These are phyloP conservation scores for Hexactinellida sp. DNA, from an alignment of 37 sponge, comb jelly and placozoan species.

Conservation along the genomic window DNA sequence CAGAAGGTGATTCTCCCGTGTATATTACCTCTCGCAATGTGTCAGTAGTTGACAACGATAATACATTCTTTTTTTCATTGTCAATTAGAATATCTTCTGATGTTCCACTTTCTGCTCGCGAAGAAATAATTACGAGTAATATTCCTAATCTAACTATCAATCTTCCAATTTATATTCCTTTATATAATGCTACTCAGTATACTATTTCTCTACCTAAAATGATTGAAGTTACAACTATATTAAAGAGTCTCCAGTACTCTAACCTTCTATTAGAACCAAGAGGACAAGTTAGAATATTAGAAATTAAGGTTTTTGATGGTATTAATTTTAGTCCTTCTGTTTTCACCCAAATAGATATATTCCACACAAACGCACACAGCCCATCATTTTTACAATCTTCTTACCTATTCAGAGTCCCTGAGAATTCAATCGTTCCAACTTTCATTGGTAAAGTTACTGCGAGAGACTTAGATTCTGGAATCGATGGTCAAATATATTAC, in stretches of 20 bases:
- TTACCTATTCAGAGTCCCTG: neutral
- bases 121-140: neutral
- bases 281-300: neutral
- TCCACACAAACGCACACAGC: neutral
- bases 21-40: constrained; percentile 45
- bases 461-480: constrained; percentile 3
- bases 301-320: neutral
- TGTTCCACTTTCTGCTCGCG: neutral
- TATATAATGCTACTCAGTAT: neutral
- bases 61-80: neutral
- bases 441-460: constrained; percentile 12
- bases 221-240: neutral
- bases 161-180: neutral
- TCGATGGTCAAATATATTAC: neutral
- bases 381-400: neutral
- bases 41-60: constrained; percentile 42
- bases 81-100: neutral
- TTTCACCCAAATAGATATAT: neutral
- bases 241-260: neutral
- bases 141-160: neutral
- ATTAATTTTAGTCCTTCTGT: neutral
- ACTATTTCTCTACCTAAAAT: neutral
- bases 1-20: constrained; percentile 35
- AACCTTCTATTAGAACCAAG: neutral
- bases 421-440: neutral